A percentile compares a stretch with the other conserved stretches of the same genome.
Conservation (phyloP, 2,113 vertebrate species). For the Toxotes chatareus region DNA sequence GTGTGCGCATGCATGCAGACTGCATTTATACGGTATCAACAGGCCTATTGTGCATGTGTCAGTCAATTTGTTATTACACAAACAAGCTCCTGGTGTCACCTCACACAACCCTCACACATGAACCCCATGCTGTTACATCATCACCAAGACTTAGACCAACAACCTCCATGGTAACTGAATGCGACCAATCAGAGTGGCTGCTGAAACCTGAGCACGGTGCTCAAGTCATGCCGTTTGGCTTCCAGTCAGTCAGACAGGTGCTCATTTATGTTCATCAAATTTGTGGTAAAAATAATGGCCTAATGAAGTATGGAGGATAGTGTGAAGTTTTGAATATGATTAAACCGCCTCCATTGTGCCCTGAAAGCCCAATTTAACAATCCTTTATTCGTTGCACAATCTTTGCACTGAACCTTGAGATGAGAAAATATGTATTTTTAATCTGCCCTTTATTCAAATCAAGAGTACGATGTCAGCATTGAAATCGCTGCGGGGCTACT, state of each 20-base stretch:
- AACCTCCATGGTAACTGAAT: slow-evolving; percentile 42
- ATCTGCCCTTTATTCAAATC: slow-evolving; percentile 54
- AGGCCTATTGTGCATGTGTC: slow-evolving; percentile 9
- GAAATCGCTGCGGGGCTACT: slow-evolving; percentile 31
- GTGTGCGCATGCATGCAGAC: slow-evolving; percentile 1
- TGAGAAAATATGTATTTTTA: slow-evolving; percentile 49
- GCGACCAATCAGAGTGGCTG: slow-evolving; percentile 12
- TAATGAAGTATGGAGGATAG: slow-evolving; percentile 35
- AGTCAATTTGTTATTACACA: slow-evolving; percentile 6
- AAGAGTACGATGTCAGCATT: slow-evolving; percentile 28
- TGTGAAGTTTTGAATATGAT: slow-evolving; percentile 40
- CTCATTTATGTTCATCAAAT: slow-evolving; percentile 52
- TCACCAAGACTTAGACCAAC: background rate
- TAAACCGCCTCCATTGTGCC: slow-evolving; percentile 51
- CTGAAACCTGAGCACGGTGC: slow-evolving; percentile 55
- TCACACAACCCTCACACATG: slow-evolving; percentile 22
- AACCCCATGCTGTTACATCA: slow-evolving; percentile 27
- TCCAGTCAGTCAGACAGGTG: slow-evolving; percentile 47
- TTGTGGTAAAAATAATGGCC: slow-evolving; percentile 29
- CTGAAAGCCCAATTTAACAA: slow-evolving; percentile 49
- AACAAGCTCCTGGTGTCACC: slow-evolving; percentile 11
- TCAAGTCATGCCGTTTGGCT: slow-evolving; percentile 36
- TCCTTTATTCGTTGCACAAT: slow-evolving; percentile 50
- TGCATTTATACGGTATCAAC: background rate
- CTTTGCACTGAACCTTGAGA: slow-evolving; percentile 57